phyloP scores from a whole-genome alignment of 2,797 vertebrate genomes.

The Cottoperca gobio region DNA sequence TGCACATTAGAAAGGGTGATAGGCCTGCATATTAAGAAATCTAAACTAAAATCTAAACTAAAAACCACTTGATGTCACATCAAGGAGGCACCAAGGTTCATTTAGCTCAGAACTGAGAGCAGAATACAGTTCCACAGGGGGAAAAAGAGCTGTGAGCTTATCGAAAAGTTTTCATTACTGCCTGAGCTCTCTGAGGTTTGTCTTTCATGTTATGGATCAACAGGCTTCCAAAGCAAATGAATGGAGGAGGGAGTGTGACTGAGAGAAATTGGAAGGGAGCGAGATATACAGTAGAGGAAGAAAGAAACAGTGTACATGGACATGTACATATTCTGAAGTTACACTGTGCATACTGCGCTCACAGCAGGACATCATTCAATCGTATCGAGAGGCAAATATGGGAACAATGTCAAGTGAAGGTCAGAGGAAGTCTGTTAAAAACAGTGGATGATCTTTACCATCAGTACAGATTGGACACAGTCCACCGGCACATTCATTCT shows the following conservation, averaged over 20 bases:
- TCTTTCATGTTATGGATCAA: constrained; percentile 75
- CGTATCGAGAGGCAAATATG: background rate
- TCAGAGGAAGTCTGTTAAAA: constrained; percentile 3
- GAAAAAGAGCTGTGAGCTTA: constrained; percentile 57
- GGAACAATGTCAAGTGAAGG: constrained; percentile 6
- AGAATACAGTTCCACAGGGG: constrained; percentile 29
- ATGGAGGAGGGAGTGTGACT: constrained; percentile 42
- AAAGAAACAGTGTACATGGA: constrained; percentile 9
- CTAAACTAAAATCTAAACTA: constrained; percentile 40
- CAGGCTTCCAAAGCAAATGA: constrained; percentile 66
- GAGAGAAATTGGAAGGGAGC: constrained; percentile 34
- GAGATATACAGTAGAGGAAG: constrained; percentile 18
- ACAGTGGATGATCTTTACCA: background rate
- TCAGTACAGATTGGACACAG: background rate
- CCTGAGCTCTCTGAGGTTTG: constrained; percentile 63
- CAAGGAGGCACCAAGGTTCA: constrained; percentile 53
- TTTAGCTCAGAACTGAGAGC: constrained; percentile 49
- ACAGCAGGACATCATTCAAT: constrained; percentile 3
- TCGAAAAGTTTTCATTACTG: constrained; percentile 55
- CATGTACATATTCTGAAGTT: constrained; percentile 30
- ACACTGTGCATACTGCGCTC: background rate
- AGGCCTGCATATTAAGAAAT: constrained; percentile 37
- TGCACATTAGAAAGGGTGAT: constrained; percentile 26
- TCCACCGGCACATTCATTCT: background rate
- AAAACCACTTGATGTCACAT: constrained; percentile 48